Percentiles rank a stretch among this genome's conserved stretches.
These are phyloP conservation scores for Oxyscelio sp. DNA, from an alignment of 2,888 invertebrate species.

Conservation along the genomic window DNA sequence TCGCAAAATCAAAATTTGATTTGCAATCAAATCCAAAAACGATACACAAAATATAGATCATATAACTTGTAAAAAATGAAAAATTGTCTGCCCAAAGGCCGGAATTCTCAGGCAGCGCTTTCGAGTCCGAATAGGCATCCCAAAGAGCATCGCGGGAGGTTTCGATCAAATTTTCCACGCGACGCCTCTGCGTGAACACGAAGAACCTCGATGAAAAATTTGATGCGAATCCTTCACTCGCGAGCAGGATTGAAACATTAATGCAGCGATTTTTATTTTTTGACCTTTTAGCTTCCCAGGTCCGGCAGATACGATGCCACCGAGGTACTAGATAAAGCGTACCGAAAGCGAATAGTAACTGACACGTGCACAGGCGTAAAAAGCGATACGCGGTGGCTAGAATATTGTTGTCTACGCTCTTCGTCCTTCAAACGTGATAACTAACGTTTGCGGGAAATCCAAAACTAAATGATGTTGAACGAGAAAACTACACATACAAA, in stretches of 20 bases:
- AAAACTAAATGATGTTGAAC: slow-evolving; percentile 13
- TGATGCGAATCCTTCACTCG: slow-evolving; percentile 63
- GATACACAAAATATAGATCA: no score
- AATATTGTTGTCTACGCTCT: slow-evolving; percentile 74
- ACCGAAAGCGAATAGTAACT: slow-evolving; percentile 72
- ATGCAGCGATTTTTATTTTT: slow-evolving; percentile 88
- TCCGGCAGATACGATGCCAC: slow-evolving; percentile 88
- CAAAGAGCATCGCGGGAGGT: slow-evolving; percentile 24
- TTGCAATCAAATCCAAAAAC: no score
- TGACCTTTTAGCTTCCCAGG: slow-evolving; percentile 89
- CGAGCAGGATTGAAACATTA: slow-evolving; percentile 80
- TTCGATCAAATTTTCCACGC: slow-evolving; percentile 45
- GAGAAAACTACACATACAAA: background rate
- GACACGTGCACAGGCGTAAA: slow-evolving; percentile 70
- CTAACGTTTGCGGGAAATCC: slow-evolving; percentile 62
- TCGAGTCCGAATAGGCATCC: background rate
- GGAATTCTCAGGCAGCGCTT: no score
- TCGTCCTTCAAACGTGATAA: slow-evolving; percentile 74
- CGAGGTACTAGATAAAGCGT: slow-evolving; percentile 87
- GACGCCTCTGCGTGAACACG: slow-evolving; percentile 9
- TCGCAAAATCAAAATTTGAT: no score
- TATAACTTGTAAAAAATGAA: no score
- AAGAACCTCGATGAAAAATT: slow-evolving; percentile 32
- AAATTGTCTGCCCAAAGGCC: no score
- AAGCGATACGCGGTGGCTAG: slow-evolving; percentile 76